Evolutionary conservation across 30 jellyfish, hydroid and myxozoan genomes (phyloP), one percentile per base, ranked within the genome.

Genomic region (Mastigias papua): DNA sequence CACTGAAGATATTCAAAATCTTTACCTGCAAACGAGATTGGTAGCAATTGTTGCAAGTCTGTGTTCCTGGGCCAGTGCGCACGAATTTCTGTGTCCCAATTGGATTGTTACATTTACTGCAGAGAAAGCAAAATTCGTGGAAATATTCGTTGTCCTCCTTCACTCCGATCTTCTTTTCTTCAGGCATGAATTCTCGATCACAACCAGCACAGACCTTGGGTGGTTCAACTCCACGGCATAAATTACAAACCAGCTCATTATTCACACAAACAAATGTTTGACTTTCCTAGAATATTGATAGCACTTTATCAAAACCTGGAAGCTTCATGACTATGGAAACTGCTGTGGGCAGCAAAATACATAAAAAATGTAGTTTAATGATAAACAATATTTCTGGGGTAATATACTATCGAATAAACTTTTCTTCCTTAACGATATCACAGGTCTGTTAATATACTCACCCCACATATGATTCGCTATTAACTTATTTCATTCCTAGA

Each of bases 71-170:
- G 23, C 90, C 92, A 31, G 93, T 90, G 73, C 96, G 95, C n/a
- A 95, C 93, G 61, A 95, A 95, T 85, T 90, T 78, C 81, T 90
- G 97, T 5, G 97, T 86, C 22, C 99, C 99, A 50, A 95, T 95
- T 1, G 99, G 98, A 64, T 85, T 48, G 72, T 80, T 76, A 78
- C 99, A 95, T 19, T 73, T 76, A 54, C 93, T 62, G 91, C 99
- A 95, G 34, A 86, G 80, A 63, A 95, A 95, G 84, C 99, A 95
- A 15, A 84, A 60, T 76, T 95, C 99, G 86, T 95, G 99, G 84
- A 54, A 95, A 48, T 76, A 95, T 63, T 86, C 94, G 46, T 95
- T 90, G 74, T 90, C 51, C 26, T 80, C 97, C 72, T 89, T 89
- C 26, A 95, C 92, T 11, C 98, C 98, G 48, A 95, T 87, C 57